Percentiles rank a stretch among this genome's conserved stretches.
Conservation (phyloP, 2,888 invertebrate genomes). For the Euplagia quadripunctaria region DNA sequence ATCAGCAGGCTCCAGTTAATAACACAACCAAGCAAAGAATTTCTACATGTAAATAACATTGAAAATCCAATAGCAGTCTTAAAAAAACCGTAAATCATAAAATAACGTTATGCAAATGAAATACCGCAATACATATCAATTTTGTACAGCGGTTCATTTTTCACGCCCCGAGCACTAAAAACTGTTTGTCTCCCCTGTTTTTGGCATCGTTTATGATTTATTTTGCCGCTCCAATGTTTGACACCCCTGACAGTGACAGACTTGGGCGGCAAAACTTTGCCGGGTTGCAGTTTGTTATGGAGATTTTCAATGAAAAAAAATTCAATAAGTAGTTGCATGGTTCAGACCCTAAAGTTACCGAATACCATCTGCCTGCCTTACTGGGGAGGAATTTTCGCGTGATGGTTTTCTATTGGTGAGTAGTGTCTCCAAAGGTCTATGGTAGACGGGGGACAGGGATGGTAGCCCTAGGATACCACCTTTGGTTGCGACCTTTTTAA, state of each 20-base stretch:
- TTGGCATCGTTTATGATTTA: slow-evolving; percentile 53
- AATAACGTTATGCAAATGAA: slow-evolving; percentile 29
- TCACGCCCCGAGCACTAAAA: slow-evolving; percentile 39
- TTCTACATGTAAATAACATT: not conserved
- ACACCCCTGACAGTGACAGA: slow-evolving; percentile 55
- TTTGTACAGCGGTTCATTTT: slow-evolving; percentile 44
- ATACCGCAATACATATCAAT: slow-evolving; percentile 41
- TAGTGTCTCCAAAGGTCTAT: too few species aligned
- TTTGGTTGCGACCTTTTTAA: too few species aligned
- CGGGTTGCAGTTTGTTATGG: slow-evolving; percentile 34
- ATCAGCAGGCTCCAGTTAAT: too few species aligned
- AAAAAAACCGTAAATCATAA: slow-evolving; percentile 23
- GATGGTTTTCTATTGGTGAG: too few species aligned
- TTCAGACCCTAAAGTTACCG: too few species aligned
- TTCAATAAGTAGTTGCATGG: too few species aligned
- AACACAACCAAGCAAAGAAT: not conserved
- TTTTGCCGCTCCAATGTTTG: slow-evolving; percentile 43
- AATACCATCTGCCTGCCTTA: too few species aligned
- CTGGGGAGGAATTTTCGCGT: too few species aligned
- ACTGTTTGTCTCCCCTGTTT: slow-evolving; percentile 52
- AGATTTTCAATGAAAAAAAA: too few species aligned
- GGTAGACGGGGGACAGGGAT: too few species aligned
- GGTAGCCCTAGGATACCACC: too few species aligned
- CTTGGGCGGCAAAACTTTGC: slow-evolving; percentile 40
- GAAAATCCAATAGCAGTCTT: not conserved